These are phyloP conservation scores for Zoanthus solanderi DNA, from an alignment of 92 coral and sea anemone species.

Conservation along the genomic window DNA sequence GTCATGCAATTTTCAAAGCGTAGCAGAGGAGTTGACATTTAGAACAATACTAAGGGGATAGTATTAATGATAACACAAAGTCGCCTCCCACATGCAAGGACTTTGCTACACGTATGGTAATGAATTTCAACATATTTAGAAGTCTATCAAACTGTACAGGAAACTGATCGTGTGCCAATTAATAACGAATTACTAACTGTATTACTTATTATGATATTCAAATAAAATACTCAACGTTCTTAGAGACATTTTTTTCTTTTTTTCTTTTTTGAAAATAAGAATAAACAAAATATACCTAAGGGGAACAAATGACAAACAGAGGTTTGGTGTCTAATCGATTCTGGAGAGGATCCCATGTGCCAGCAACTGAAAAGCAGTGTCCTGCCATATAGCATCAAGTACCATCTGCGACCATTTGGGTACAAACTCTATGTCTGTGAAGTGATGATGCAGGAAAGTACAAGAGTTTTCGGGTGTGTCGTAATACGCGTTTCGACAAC, in stretches of 20 bases:
- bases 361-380: constrained; percentile 14
- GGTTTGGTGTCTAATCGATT: constrained; percentile 17
- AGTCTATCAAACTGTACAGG: background rate
- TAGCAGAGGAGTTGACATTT: background rate
- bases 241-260: background rate
- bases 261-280: background rate
- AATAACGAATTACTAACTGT: constrained; percentile 6
- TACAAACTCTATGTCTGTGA: background rate
- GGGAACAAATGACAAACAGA: background rate
- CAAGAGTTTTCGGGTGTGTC: background rate
- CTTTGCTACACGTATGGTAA: too few species aligned
- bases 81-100: too few species aligned
- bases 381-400: constrained; percentile 4
- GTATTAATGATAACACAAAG: too few species aligned
- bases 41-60: background rate
- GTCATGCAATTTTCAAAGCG: background rate
- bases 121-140: background rate
- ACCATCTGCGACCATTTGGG: constrained; percentile 9
- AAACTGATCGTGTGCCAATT: background rate
- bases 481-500: background rate
- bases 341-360: background rate
- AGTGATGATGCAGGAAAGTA: background rate
- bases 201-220: background rate
- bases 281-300: constrained; percentile 7
- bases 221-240: background rate